Base-by-base conservation (phyloP, 1,140 invertebrate species). In the Drosophila baimaii region DNA sequence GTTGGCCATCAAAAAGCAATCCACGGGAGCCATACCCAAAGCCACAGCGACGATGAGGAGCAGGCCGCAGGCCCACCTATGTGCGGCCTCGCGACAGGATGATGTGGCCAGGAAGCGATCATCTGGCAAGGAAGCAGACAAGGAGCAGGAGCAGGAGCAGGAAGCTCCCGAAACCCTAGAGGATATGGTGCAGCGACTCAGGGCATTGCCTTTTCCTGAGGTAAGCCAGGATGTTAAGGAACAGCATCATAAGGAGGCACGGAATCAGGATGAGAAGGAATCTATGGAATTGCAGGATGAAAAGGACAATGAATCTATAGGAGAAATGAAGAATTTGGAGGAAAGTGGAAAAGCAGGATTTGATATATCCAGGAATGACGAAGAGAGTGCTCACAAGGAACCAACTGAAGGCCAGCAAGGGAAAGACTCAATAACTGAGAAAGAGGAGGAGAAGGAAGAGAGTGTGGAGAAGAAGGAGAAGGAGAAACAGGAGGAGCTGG, bases 151-250 rank as follows among this genome's bases (percentile, higher is more conserved):
- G 21, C 43, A 52, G 13, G 6, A 33, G 19, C 9, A 29, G 13
- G 47, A 65, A 17, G 55, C 35, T 6, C 41, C 73, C 9, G 88
- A 91, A 41, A 80, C 81, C 2, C 39, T 92, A 5, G 91, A 92
- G 47, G 56, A 88, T 25, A 91, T 92, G 90, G 88, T 92, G 33
- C 84, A 62, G 37, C 75, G 90, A 6, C 47, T 92, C 3, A 68
- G 77, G 7, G 43, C 68, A 5, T 64, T 90, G 37, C 90, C 90
- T 2, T 90, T 69, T 29, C 90, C 90, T 2, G 33, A 25, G n/a
- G 25, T 58, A 25, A 3, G n/a, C 1, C 46, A 39, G 35, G 39
- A 69, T 9, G 21, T 35, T 4, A 23, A 29, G 21, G 29, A 27
- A 17, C 5, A 17, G 17, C 23, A 29, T 8, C 13, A 0, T 10